Evolutionary conservation across 2,888 invertebrate species (phyloP), one percentile per base, ranked within the genome.

Genomic region (Stenotaenia linearis): DNA sequence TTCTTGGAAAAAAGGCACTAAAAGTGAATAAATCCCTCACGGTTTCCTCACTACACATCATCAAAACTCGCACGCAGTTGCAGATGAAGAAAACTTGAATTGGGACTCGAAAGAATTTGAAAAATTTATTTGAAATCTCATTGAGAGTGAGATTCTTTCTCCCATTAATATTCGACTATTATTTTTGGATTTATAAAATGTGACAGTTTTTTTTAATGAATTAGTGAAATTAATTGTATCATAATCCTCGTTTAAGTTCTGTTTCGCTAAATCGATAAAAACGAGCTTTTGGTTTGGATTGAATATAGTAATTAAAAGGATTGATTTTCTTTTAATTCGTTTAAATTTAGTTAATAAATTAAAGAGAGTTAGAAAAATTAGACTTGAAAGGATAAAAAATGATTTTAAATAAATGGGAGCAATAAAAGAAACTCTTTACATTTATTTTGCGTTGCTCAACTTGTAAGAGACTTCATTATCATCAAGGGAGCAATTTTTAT

Each of bases 1-100:
- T 69, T 69, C 28, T 69, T 23, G 69, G 28, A 69, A 69, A 23
- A n/a, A 69, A 69, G 28, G 69, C 69, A 69, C 25, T 69, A 69
- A 69, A 69, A 28, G 28, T 28, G 69, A 69, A 69, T 69, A 69
- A 69, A 69, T 69, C 69, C 69, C 69, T 28, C 69, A 69, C 69
- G 69, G 69, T 69, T 69, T 69, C 69, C 28, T 69, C 69, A 69
- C 69, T 69, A 69, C 69, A 69, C 69, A 69, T 69, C 69, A 69
- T 69, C 69, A 69, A 69, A 69, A 69, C 69, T 28, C 69, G 10
- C 69, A 69, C 25, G 25, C 69, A 69, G 25, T 69, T 69, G 69
- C 69, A 69, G 69, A 69, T 69, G 69, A 69, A 28, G n/a, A 21
- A 28, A 69, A 69, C 25, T 28, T 25, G 10, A 69, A 69, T 69